Conservation (phyloP, 2,113 vertebrate species). For the Tachuris rubrigastra region DNA sequence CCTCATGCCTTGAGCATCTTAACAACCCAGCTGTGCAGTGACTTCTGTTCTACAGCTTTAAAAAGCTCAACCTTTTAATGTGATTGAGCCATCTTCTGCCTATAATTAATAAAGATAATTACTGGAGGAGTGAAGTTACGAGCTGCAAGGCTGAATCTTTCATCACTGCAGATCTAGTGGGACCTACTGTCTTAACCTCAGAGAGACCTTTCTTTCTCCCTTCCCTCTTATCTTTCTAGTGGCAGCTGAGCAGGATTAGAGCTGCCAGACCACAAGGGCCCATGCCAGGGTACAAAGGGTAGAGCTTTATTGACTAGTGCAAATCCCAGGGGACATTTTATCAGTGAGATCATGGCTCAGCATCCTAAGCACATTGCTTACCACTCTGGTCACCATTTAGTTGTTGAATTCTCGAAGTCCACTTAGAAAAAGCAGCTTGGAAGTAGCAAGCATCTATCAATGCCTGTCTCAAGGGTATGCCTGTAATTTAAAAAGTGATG, state of each 20-base stretch:
- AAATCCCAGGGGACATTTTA: neutral
- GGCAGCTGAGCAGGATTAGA: neutral
- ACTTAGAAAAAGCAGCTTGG: neutral
- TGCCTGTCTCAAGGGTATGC: neutral
- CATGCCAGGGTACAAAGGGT: neutral
- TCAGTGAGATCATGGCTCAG: neutral
- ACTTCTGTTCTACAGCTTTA: neutral
- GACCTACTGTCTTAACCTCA: neutral
- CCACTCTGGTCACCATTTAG: neutral
- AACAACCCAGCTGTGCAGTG: slow-evolving; percentile 23
- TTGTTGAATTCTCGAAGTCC: neutral
- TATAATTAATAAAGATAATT: too few species aligned
- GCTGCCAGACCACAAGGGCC: neutral
- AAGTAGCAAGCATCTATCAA: neutral
- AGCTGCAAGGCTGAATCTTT: slow-evolving; percentile 10
- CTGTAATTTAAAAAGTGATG: neutral
- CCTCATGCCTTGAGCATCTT: neutral
- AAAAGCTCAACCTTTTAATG: neutral
- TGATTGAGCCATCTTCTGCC: neutral
- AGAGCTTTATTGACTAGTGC: neutral
- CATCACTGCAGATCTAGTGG: neutral
- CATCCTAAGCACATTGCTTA: neutral
- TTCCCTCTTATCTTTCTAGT: neutral
- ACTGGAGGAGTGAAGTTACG: neutral
- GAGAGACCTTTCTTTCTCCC: neutral